Percentiles rank a stretch among this genome's conserved stretches.
phyloP scores from a whole-genome alignment of 2,888 invertebrate genomes.

The Pemphredon lugubris region DNA sequence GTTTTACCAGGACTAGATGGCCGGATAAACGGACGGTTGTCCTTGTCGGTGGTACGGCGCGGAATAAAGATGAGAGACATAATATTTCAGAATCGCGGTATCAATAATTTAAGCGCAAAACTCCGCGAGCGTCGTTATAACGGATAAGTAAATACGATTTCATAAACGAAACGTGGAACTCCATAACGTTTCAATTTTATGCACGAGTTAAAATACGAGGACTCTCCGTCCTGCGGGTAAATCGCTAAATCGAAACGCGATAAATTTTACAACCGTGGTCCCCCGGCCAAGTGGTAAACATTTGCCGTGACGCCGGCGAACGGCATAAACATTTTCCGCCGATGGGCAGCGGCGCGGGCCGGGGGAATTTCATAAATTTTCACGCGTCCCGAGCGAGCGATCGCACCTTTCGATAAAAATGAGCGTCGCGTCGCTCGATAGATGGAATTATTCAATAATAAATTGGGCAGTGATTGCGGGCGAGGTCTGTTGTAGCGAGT shows the following conservation, averaged over 20 bases:
- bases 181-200: conserved; percentile 8
- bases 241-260: conserved; percentile 13
- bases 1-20: conserved; percentile 57
- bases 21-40: conserved; percentile 46
- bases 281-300: conserved; percentile 1
- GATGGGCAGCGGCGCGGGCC: not conserved
- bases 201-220: not conserved
- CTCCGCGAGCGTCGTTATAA: not conserved
- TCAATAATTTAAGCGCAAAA: conserved; percentile 13
- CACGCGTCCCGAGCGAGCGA: no score
- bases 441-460: no score
- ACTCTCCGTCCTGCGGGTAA: not conserved
- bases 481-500: no score
- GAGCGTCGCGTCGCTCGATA: no score
- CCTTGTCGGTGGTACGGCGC: conserved; percentile 38
- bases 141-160: conserved; percentile 22
- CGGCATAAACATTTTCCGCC: not conserved
- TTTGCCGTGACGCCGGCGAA: not conserved
- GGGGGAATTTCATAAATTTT: conserved; percentile 27
- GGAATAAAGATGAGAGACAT: conserved; percentile 41
- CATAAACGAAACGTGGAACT: not conserved
- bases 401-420: no score
- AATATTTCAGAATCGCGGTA: conserved; percentile 39
- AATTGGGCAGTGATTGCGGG: no score
- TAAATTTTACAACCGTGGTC: conserved; percentile 12